Conservation (phyloP, 2,113 vertebrate species). For the Spizaetus ornatus region DNA sequence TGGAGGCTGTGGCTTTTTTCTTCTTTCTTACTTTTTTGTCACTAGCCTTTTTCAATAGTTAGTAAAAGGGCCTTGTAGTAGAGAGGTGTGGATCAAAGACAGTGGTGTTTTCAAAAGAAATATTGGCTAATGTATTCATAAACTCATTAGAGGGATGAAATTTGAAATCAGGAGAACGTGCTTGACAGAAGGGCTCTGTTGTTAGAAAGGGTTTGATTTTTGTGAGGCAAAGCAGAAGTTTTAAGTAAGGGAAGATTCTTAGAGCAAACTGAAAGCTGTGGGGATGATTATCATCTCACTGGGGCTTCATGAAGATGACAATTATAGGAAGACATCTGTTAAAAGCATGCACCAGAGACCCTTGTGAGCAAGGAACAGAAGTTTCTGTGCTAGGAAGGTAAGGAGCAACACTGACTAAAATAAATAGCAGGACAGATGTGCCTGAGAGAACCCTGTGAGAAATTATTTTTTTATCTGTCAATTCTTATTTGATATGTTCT, state of each 20-base stretch:
- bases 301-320: constrained; percentile 9
- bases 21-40: not conserved
- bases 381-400: not conserved
- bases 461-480: not conserved
- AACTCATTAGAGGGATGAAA: not conserved
- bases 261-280: not conserved
- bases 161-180: not conserved
- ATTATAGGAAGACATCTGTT: not conserved
- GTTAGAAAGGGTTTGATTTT: not conserved
- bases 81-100: not conserved
- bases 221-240: not conserved
- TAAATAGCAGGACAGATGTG: constrained; percentile 11
- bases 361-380: not conserved
- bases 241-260: not conserved
- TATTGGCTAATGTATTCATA: not conserved
- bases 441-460: not conserved
- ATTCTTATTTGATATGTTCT: not conserved
- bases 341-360: not conserved
- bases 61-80: not conserved
- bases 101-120: not conserved
- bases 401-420: not conserved
- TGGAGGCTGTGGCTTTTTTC: not conserved
- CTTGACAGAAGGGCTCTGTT: not conserved
- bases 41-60: not conserved
- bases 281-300: not conserved